Evolutionary conservation across 2,113 vertebrate species (phyloP).

Genomic region (Piprites chloris): DNA sequence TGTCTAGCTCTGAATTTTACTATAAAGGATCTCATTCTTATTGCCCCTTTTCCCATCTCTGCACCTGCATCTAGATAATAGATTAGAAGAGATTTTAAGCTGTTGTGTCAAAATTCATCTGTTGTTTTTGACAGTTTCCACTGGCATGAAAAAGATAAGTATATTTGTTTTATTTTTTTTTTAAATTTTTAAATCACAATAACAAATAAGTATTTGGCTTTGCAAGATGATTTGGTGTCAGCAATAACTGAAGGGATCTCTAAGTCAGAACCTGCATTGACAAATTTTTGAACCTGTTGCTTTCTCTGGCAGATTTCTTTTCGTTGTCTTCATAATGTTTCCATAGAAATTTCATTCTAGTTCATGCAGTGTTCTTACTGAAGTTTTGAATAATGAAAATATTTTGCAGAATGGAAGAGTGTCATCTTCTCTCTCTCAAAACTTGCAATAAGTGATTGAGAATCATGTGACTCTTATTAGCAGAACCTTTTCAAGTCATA

Average conservation of each 20-base stretch:
- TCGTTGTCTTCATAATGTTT: not conserved
- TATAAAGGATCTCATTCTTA: not conserved
- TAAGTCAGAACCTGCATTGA: conserved; percentile 41
- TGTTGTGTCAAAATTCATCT: not conserved
- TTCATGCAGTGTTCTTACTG: conserved; percentile 13
- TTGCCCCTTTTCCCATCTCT: not conserved
- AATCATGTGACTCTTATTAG: conserved; percentile 12
- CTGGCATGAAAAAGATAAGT: not conserved
- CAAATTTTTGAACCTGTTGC: not conserved
- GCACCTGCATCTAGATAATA: not conserved
- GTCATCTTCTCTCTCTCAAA: conserved; percentile 23
- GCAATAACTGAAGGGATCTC: not conserved
- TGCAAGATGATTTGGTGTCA: not conserved
- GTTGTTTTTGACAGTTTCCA: conserved; percentile 7
- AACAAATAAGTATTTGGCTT: not conserved
- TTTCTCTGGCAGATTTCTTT: not conserved
- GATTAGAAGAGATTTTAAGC: not conserved
- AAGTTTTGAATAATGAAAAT: conserved; percentile 27
- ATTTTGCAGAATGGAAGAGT: not conserved
- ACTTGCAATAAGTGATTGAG: conserved; percentile 9
- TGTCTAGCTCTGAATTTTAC: not conserved
- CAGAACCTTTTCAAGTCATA: conserved; percentile 32
- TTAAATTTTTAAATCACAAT: not conserved
- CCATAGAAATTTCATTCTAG: conserved; percentile 20
- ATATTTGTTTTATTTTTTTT: not conserved